Evolutionary conservation across 1,140 invertebrate species (phyloP).

Genomic region (Idris sp.): DNA sequence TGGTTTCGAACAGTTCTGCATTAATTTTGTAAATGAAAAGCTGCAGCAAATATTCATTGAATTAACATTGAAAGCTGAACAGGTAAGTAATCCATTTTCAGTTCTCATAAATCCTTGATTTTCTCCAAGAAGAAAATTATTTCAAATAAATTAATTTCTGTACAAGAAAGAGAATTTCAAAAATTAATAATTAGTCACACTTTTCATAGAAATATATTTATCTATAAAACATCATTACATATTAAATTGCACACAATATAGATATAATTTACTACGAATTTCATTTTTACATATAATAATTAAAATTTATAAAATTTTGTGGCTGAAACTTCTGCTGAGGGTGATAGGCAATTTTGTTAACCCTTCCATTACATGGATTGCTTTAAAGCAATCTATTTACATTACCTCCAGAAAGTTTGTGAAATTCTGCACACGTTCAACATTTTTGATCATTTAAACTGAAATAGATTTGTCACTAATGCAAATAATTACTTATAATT

Average conservation of each 20-base stretch:
- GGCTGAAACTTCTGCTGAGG: background rate
- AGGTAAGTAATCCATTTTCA: conserved; percentile 74
- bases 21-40: conserved; percentile 95
- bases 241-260: conserved; percentile 39
- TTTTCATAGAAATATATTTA: conserved; percentile 49
- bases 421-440: too few species aligned
- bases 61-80: conserved; percentile 86
- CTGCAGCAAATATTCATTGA: conserved; percentile 90
- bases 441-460: too few species aligned
- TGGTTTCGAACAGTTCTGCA: conserved; percentile 94
- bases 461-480: too few species aligned
- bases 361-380: background rate
- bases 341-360: background rate
- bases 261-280: conserved; percentile 22
- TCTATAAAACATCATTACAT: conserved; percentile 37
- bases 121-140: background rate
- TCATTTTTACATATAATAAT: conserved; percentile 23
- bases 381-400: too few species aligned
- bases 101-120: background rate
- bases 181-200: background rate
- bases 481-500: too few species aligned
- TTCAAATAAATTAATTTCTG: too few species aligned
- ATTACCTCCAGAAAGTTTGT: too few species aligned
- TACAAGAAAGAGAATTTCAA: too few species aligned
- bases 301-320: conserved; percentile 12